A percentile compares a stretch with the other conserved stretches of the same genome.
phyloP scores from a whole-genome alignment of 1,140 invertebrate species.

The Drosophila pseudoobscura region DNA sequence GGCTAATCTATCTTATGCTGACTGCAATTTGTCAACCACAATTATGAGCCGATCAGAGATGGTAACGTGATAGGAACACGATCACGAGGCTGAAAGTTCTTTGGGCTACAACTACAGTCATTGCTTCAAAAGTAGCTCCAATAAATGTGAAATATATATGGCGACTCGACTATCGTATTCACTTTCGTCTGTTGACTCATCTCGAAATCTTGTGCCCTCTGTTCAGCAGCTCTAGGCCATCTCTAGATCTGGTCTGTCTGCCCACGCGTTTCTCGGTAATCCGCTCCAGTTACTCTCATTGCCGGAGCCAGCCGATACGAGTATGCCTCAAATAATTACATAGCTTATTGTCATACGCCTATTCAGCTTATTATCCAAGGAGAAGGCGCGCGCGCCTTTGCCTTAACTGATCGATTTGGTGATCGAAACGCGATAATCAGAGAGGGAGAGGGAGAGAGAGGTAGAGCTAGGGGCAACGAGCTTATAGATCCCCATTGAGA shows the following conservation, averaged over 20 bases:
- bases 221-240: slow-evolving; percentile 3
- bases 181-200: background rate
- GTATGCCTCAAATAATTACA: slow-evolving; percentile 78
- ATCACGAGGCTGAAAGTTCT: no score
- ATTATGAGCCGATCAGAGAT: slow-evolving; percentile 42
- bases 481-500: slow-evolving; percentile 67
- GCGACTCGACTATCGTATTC: background rate
- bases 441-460: background rate
- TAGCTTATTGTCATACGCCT: slow-evolving; percentile 80
- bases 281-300: slow-evolving; percentile 63
- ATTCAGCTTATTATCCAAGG: slow-evolving; percentile 75
- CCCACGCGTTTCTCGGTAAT: slow-evolving; percentile 73
- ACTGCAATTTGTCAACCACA: slow-evolving; percentile 78
- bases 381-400: slow-evolving; percentile 54
- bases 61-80: slow-evolving; percentile 15
- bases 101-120: no score
- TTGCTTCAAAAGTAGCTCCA: no score
- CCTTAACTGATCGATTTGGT: slow-evolving; percentile 76
- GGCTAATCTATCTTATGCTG: slow-evolving; percentile 71
- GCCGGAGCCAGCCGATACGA: slow-evolving; percentile 18
- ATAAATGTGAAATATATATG: no score
- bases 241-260: slow-evolving; percentile 24
- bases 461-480: slow-evolving; percentile 6
- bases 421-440: slow-evolving; percentile 70
- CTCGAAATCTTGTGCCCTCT: slow-evolving; percentile 4